Base-by-base conservation (phyloP, 2,797 vertebrate species). In the Oreonectes daqikongensis region DNA sequence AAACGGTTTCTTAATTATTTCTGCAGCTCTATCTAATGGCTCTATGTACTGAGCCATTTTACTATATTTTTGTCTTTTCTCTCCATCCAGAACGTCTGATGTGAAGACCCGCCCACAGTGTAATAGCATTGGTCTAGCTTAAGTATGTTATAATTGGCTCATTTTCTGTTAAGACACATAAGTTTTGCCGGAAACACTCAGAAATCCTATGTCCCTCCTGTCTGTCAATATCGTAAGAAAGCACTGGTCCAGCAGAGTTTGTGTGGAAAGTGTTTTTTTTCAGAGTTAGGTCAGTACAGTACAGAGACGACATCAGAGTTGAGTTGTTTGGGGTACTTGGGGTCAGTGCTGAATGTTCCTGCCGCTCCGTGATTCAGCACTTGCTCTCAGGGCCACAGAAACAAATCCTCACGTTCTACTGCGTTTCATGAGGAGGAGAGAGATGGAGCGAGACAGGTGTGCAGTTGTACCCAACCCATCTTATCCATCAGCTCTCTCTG, bases 401-500 rank as follows among this genome's bases (percentile, higher is more conserved):
- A 92, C 91, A 93, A 91, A 92, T 92, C 88, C 89, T 88, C 81
- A 86, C 82, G 84, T 92, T 93, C 93, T 92, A 86, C 88, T 90
- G 88, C 91, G 91, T 91, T 88, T 88, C 89, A 87, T 85, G 65
- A 68, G 67, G 69, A 35, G 70, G 52, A 69, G 82, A 72, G 72
- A 69, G 69, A 71, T 86, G 86, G 84, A 84, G 86, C 87, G 86
- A 86, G 90, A 92, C 88, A 91, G 88, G 90, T 90, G 88, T 90
- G 88, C 91, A 90, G 89, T 88, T 88, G 91, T 90, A 92, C 90
- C 20, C 86, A 84, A 86, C 86, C 89, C 87, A 79, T 87, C 79
- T 85, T 88, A 87, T 92, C 91, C 90, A 89, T 90, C 90, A 91
- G 82, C 55, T 81, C 60, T 81, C 60, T 75, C 83, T 84, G 91